Evolutionary conservation across 2,797 vertebrate genomes (phyloP).

Genomic region (Mormyrus proboscirostris): DNA sequence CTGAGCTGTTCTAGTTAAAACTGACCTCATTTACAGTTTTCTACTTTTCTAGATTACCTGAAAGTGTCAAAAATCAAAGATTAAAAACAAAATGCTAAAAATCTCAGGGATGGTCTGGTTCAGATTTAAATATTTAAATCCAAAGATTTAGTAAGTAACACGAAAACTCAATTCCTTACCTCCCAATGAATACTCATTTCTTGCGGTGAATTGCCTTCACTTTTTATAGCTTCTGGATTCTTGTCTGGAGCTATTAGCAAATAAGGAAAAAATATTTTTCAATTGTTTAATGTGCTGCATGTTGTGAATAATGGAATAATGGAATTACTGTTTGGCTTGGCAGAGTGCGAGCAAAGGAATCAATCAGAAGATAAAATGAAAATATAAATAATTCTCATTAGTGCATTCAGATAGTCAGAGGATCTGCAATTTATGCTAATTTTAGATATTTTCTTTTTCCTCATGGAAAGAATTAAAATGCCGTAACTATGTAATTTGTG

Average conservation of each 20-base stretch:
- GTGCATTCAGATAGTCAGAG: neutral
- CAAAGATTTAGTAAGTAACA: neutral
- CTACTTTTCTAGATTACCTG: neutral
- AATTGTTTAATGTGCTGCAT: neutral
- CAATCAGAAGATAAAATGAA: neutral
- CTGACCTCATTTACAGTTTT: neutral
- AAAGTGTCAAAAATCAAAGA: neutral
- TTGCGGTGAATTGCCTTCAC: conserved; percentile 76
- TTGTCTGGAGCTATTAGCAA: conserved; percentile 76
- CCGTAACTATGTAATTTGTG: neutral
- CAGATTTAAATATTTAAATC: neutral
- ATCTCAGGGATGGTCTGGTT: neutral
- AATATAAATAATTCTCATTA: neutral
- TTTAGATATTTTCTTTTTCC: neutral
- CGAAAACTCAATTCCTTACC: conserved; percentile 53
- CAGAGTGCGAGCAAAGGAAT: neutral
- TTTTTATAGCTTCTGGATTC: conserved; percentile 80
- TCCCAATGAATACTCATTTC: conserved; percentile 94
- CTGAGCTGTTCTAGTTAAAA: neutral
- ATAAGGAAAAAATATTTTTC: conserved; percentile 11
- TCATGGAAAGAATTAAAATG: neutral
- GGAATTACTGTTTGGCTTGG: neutral
- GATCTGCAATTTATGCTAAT: neutral
- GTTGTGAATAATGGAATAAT: neutral
- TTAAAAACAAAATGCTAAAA: neutral